Base-by-base conservation (phyloP, 2,797 vertebrate genomes). In the Columba guinea region DNA sequence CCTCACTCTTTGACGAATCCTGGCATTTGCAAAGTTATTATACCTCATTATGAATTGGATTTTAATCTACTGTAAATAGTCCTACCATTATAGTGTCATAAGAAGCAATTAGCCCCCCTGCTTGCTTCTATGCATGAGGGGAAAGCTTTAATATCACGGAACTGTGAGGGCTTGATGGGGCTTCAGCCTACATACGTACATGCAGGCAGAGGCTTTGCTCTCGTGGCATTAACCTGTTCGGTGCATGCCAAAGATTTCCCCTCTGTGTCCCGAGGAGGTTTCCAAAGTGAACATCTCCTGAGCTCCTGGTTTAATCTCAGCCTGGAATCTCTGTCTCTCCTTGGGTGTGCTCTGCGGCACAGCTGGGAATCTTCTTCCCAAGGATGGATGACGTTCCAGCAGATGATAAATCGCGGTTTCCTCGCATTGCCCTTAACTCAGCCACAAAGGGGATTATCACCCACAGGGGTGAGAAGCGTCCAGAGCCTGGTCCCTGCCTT, bases 61-160 rank as follows among this genome's bases (percentile, higher is more conserved):
- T 98, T 98, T 98, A 98, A 98, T 98, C 97, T 98, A 91, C 95
- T 97, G 96, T 96, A 97, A 98, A 98, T 97, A 97, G 97, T 96
- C 95, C 93, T 84, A 96, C 97, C 94, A 97, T 98, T 98, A 98
- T 91, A 96, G 95, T 97, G 97, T 97, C 97, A 96, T 97, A 97
- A 97, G 98, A 97, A 97, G 97, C 97, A 97, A 97, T 97, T 97
- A 98, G 96, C 96, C 91, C 96, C 94, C 92, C 90, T 94, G 93
- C 96, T 95, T 97, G 96, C 93, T 56, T 96, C 92, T 95, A 81
- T 93, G 91, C 94, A 94, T 92, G 95, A 95, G 88, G 89, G 93
- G 95, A 95, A 96, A 96, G 94, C 91, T 92, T 82, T 90, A 94
- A 90, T 96, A 92, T 73, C 94, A 81, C 12, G 5, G 88, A 94